Evolutionary conservation across 1,140 invertebrate genomes (phyloP).

Genomic region (Limonius californicus): DNA sequence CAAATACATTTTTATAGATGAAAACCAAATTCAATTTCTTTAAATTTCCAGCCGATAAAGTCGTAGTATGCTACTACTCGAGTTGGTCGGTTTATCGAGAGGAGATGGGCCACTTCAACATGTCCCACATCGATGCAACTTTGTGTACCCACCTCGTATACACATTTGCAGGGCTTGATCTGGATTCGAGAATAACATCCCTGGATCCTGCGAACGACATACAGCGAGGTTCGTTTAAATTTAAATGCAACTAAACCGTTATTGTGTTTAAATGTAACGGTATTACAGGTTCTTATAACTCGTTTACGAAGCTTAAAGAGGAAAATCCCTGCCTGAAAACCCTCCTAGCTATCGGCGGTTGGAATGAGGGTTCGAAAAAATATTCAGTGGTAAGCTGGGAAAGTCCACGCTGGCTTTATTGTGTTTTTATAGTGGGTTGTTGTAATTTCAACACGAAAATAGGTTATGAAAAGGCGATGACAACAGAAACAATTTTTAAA

Average conservation of each 20-base stretch:
- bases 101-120: slow-evolving; percentile 38
- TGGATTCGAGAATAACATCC: slow-evolving; percentile 49
- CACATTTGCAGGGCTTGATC: slow-evolving; percentile 59
- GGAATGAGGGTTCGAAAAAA: slow-evolving; percentile 63
- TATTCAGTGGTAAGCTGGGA: slow-evolving; percentile 50
- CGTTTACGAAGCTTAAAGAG: slow-evolving; percentile 54
- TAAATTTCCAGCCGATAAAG: neutral
- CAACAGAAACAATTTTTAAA: too few relatives aligned
- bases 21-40: too few relatives aligned
- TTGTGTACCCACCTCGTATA: slow-evolving; percentile 70
- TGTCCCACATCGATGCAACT: slow-evolving; percentile 55
- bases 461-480: neutral
- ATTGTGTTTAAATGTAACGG: neutral
- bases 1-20: too few relatives aligned
- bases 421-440: too few relatives aligned
- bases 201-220: slow-evolving; percentile 63
- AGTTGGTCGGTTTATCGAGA: slow-evolving; percentile 61
- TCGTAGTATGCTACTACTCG: slow-evolving; percentile 60
- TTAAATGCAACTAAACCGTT: neutral
- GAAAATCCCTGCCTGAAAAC: slow-evolving; percentile 61
- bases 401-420: too few relatives aligned
- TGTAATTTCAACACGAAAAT: neutral
- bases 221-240: neutral
- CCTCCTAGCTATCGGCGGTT: slow-evolving; percentile 71
- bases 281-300: slow-evolving; percentile 46